Conservation (phyloP, 2,888 invertebrate genomes). For the Nomada lathburiana region DNA sequence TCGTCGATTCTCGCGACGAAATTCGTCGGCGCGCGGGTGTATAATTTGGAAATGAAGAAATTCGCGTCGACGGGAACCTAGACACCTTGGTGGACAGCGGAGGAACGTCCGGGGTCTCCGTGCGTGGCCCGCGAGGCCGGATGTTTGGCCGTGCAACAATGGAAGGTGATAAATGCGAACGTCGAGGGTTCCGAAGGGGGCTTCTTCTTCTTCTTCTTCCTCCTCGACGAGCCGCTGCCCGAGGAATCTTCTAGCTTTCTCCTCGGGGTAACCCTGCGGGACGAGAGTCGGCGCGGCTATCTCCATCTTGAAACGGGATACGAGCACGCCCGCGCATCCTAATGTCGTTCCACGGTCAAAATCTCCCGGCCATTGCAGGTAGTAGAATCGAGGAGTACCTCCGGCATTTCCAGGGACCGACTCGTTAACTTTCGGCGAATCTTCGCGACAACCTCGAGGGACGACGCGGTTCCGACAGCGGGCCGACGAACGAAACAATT, state of each 20-base stretch:
- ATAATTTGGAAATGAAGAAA: too few species aligned
- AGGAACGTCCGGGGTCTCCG: constrained; percentile 11
- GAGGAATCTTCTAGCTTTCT: constrained; percentile 63
- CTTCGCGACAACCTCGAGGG: neutral
- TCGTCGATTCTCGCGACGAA: constrained; percentile 21
- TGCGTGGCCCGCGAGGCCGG: constrained; percentile 76
- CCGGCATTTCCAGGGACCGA: constrained; percentile 32
- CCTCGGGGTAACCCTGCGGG: constrained; percentile 63
- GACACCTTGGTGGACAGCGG: constrained; percentile 67
- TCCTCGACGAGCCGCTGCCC: constrained; percentile 68
- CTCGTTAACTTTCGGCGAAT: constrained; percentile 37
- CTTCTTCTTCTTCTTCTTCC: constrained; percentile 73
- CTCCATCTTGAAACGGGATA: constrained; percentile 84
- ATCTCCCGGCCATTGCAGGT: constrained; percentile 51
- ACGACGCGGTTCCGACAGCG: neutral
- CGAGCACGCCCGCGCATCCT: constrained; percentile 81
- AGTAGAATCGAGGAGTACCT: constrained; percentile 50
- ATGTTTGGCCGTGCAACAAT: constrained; percentile 80
- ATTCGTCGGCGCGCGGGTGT: neutral
- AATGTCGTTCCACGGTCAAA: constrained; percentile 75
- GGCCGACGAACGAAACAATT: neutral
- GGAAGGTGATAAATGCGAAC: constrained; percentile 81
- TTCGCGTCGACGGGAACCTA: constrained; percentile 73
- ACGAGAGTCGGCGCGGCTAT: constrained; percentile 73
- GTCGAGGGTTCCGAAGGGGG: constrained; percentile 74